A percentile compares a stretch with the other conserved stretches of the same genome.
Conservation (phyloP, 92 coral and sea anemone species). For the Scolanthus callimorphus region DNA sequence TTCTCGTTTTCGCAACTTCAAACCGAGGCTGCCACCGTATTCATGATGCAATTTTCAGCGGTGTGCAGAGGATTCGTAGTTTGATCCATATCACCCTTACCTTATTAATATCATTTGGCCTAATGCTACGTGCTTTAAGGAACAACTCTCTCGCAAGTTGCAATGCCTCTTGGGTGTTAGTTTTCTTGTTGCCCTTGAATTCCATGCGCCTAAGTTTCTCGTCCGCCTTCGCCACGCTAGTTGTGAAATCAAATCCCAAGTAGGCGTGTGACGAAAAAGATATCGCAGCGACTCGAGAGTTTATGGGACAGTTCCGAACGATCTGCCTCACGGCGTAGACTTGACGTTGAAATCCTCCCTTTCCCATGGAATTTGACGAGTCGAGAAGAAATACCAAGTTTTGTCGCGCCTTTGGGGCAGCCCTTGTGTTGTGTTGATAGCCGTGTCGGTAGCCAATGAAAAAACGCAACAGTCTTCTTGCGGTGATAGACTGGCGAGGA, state of each 20-base stretch:
- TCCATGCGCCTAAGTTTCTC: slow-evolving; percentile 10
- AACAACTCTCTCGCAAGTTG: slow-evolving; percentile 14
- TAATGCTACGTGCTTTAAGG: neutral
- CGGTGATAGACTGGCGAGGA: neutral
- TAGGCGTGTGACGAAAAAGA: slow-evolving; percentile 41
- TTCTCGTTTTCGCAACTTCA: too few species aligned
- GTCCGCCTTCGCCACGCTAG: slow-evolving; percentile 24
- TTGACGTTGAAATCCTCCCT: slow-evolving; percentile 41
- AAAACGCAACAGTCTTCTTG: neutral
- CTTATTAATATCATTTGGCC: neutral
- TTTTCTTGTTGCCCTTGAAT: slow-evolving; percentile 27
- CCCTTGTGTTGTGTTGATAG: too few species aligned
- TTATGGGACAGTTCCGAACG: slow-evolving; percentile 35
- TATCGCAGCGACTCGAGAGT: slow-evolving; percentile 43
- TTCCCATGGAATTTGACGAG: slow-evolving; percentile 60
- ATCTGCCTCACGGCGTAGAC: slow-evolving; percentile 44
- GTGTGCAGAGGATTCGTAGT: too few species aligned
- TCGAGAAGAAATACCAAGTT: slow-evolving; percentile 60
- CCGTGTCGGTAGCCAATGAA: neutral
- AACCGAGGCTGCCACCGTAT: too few species aligned
- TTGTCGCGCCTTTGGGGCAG: neutral
- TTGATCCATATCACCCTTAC: slow-evolving; percentile 14
- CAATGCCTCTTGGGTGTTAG: slow-evolving; percentile 74
- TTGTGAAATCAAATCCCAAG: slow-evolving; percentile 38
- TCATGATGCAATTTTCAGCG: too few species aligned